These are phyloP conservation scores for Channa argus DNA, from an alignment of 2,113 vertebrate genomes.

Conservation along the genomic window DNA sequence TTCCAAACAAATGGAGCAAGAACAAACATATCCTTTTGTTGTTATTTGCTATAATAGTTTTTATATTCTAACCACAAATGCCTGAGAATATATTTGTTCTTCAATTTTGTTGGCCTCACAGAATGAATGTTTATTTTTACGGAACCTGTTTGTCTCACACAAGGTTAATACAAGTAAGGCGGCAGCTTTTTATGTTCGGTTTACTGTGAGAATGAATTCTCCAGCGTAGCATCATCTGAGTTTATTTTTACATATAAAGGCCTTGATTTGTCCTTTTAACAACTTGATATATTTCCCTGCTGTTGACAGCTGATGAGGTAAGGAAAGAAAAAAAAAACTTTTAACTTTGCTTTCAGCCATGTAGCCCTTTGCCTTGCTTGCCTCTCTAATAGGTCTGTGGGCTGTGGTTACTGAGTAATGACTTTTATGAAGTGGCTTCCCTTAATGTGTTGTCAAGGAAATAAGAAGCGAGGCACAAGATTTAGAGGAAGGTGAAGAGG, in stretches of 20 bases:
- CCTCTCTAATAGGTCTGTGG: conserved; percentile 53
- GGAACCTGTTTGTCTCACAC: conserved; percentile 1
- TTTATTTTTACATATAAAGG: conserved; percentile 18
- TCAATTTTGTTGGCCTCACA: neutral
- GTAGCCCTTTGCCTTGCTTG: conserved; percentile 26
- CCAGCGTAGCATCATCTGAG: conserved; percentile 8
- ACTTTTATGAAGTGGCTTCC: conserved; percentile 61
- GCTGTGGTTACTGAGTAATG: conserved; percentile 55
- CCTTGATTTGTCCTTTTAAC: conserved; percentile 39
- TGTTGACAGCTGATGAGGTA: conserved; percentile 46
- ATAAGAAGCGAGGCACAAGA: conserved; percentile 26
- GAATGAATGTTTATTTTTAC: neutral
- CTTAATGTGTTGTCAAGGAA: conserved; percentile 57
- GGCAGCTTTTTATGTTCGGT: conserved; percentile 28
- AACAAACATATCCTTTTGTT: neutral
- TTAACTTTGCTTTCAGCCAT: conserved; percentile 45
- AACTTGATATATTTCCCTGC: conserved; percentile 41
- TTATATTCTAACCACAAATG: conserved; percentile 1
- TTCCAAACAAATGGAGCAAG: neutral
- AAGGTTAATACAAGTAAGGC: conserved; percentile 33
- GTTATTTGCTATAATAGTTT: neutral
- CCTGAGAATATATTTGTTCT: conserved; percentile 6
- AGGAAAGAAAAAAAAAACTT: conserved; percentile 49
- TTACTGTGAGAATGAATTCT: conserved; percentile 18
- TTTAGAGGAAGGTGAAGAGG: conserved; percentile 19